Conservation (phyloP, 2,797 vertebrate species). For the Cuniculus paca region DNA sequence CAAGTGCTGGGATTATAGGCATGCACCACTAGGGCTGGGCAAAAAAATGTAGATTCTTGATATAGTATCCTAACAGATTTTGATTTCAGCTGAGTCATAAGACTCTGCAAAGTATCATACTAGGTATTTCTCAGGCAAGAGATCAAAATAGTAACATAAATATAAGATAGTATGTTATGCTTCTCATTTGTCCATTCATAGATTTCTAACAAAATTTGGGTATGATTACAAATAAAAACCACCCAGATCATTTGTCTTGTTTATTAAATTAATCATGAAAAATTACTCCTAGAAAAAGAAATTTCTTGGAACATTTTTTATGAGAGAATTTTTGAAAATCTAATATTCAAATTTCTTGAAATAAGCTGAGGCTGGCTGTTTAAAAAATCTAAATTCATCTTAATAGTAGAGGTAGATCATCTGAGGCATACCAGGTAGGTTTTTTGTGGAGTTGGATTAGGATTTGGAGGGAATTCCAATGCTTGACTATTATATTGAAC, state of each 20-base stretch:
- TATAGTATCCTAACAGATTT: conserved; percentile 30
- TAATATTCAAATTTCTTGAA: conserved; percentile 19
- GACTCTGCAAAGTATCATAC: not conserved
- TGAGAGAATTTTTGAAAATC: conserved; percentile 12
- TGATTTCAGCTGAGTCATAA: not conserved
- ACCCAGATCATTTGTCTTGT: not conserved
- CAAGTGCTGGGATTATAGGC: not conserved
- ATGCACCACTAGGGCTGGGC: not conserved
- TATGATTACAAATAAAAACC: not conserved
- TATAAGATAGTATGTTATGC: not conserved
- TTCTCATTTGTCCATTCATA: not conserved
- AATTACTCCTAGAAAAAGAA: conserved; percentile 9
- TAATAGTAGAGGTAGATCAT: not conserved
- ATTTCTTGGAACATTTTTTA: not conserved
- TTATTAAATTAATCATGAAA: not conserved
- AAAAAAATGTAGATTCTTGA: conserved; percentile 35
- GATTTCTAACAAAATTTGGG: conserved; percentile 20
- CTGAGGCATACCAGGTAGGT: not conserved
- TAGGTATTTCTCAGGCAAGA: not conserved
- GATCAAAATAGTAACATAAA: conserved; percentile 5
- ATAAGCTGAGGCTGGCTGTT: not conserved
- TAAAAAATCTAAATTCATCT: conserved; percentile 38
- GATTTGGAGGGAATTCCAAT: not conserved
- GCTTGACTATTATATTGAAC: not conserved
- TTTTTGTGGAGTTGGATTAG: conserved; percentile 45